phyloP scores from a whole-genome alignment of 2,888 invertebrate species.

The Cantharis flavilabris region DNA sequence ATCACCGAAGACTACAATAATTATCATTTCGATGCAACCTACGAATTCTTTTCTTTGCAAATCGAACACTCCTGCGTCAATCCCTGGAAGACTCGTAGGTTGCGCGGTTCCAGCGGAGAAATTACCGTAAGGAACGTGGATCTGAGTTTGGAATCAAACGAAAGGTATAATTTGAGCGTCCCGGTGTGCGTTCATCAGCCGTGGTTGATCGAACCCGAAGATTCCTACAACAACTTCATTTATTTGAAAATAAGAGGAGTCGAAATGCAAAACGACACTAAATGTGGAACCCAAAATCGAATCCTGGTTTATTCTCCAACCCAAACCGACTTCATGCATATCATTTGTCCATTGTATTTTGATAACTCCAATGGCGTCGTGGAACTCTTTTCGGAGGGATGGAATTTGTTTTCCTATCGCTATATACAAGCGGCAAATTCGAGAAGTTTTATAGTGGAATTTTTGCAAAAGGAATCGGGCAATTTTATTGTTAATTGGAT shows the following conservation, averaged over 20 bases:
- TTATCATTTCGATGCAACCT: conserved; percentile 78
- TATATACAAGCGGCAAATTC: conserved; percentile 59
- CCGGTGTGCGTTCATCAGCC: conserved; percentile 71
- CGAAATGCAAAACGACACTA: conserved; percentile 52
- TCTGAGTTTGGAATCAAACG: conserved; percentile 48
- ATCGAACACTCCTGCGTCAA: conserved; percentile 65
- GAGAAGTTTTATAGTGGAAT: conserved; percentile 75
- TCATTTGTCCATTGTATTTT: conserved; percentile 68
- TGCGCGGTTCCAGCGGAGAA: conserved; percentile 75
- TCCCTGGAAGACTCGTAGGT: conserved; percentile 67
- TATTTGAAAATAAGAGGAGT: conserved; percentile 71
- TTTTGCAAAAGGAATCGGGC: conserved; percentile 73
- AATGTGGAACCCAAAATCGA: conserved; percentile 72
- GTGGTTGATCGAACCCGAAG: conserved; percentile 79
- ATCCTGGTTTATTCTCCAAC: conserved; percentile 74
- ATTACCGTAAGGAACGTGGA: conserved; percentile 69
- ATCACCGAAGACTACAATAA: conserved; percentile 80
- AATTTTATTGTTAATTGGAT: conserved; percentile 79
- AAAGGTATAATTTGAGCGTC: conserved; percentile 59
- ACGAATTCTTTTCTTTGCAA: conserved; percentile 66
- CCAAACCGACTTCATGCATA: conserved; percentile 64
- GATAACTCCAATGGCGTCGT: conserved; percentile 56
- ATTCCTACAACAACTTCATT: conserved; percentile 69
- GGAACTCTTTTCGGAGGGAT: conserved; percentile 73
- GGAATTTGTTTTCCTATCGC: conserved; percentile 51